Conservation (phyloP, 2,113 vertebrate species). For the Ctenodactylus gundi region DNA sequence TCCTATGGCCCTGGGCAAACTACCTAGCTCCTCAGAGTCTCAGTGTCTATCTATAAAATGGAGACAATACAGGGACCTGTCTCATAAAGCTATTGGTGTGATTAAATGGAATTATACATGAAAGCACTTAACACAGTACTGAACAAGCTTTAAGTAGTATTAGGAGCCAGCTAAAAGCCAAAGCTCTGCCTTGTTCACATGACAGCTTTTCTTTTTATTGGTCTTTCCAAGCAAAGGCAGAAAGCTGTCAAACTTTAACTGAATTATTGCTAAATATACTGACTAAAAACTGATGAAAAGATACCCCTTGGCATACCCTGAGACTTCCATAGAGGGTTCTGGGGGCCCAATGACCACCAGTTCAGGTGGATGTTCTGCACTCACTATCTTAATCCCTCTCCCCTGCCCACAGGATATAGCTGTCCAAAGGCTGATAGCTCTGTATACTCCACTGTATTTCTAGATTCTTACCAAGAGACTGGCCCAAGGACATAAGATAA, state of each 20-base stretch:
- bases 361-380: fast-evolving
- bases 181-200: not conserved
- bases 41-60: not conserved
- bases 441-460: not conserved
- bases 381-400: not conserved
- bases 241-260: not conserved
- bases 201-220: not conserved
- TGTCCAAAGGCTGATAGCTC: not conserved
- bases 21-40: not conserved
- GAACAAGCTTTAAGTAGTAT: not conserved
- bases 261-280: not conserved
- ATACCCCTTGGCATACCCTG: not conserved
- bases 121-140: not conserved
- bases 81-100: not conserved
- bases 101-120: not conserved
- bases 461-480: not conserved
- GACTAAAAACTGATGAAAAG: not conserved
- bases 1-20: not conserved
- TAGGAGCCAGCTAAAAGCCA: not conserved
- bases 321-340: not conserved
- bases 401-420: not conserved
- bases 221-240: not conserved
- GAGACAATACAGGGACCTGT: not conserved
- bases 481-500: not conserved
- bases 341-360: not conserved